These are phyloP conservation scores for Catocala fraxini DNA, from an alignment of 2,888 invertebrate genomes.

Conservation along the genomic window DNA sequence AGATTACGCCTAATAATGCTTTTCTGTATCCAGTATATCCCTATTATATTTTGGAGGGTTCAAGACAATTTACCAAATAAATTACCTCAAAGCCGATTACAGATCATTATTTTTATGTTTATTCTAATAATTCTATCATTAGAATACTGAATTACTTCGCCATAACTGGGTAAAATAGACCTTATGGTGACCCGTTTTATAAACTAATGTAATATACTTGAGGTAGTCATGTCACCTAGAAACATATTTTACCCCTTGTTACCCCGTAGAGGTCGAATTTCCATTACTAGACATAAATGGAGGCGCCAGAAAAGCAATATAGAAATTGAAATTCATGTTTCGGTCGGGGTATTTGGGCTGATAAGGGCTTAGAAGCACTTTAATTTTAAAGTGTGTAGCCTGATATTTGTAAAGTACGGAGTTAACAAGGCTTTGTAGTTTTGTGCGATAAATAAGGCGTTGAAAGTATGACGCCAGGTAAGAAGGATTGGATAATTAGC, in stretches of 20 bases:
- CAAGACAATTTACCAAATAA: constrained; percentile 9
- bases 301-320: constrained; percentile 37
- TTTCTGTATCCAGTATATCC: neutral
- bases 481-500: too few species aligned
- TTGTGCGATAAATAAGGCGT: too few species aligned
- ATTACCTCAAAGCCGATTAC: constrained; percentile 15
- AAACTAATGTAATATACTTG: constrained; percentile 34
- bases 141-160: constrained; percentile 11
- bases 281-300: constrained; percentile 43
- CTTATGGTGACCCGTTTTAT: constrained; percentile 24
- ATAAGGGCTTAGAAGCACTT: constrained; percentile 25
- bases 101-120: constrained; percentile 16
- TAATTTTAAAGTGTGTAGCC: constrained; percentile 23
- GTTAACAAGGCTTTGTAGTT: too few species aligned
- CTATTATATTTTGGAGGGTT: neutral
- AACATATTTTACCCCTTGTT: constrained; percentile 47
- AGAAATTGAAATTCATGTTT: constrained; percentile 45
- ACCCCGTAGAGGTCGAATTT: constrained; percentile 40
- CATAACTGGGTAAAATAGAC: constrained; percentile 15
- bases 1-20: neutral
- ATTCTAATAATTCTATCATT: constrained; percentile 3
- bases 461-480: too few species aligned
- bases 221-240: constrained; percentile 24
- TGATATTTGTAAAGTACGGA: neutral
- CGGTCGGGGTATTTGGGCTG: constrained; percentile 21